Conservation (phyloP, 2,113 vertebrate species). For the Zapornia atra region DNA sequence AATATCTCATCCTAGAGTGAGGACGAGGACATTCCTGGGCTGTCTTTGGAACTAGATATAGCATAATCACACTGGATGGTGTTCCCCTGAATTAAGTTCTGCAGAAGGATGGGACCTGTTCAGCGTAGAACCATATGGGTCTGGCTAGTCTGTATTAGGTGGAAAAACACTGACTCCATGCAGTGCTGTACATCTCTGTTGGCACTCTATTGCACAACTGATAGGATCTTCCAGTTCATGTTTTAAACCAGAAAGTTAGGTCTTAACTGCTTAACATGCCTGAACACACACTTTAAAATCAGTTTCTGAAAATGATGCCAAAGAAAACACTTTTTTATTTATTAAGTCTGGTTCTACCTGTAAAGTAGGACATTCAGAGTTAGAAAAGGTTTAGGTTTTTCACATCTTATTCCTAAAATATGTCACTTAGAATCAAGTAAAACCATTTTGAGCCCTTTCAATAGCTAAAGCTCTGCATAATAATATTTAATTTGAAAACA, state of each 20-base stretch:
- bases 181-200: neutral
- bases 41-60: neutral
- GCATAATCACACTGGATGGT: neutral
- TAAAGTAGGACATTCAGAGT: too few relatives aligned
- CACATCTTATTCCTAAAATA: too few relatives aligned
- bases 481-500: too few relatives aligned
- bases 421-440: too few relatives aligned
- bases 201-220: neutral
- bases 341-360: too few relatives aligned
- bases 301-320: neutral
- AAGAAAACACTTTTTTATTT: neutral
- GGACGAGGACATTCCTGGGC: neutral
- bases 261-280: neutral
- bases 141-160: neutral
- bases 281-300: neutral
- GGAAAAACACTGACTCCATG: neutral
- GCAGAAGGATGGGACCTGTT: neutral
- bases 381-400: too few relatives aligned
- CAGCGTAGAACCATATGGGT: neutral
- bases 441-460: too few relatives aligned
- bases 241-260: neutral
- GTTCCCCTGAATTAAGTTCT: neutral
- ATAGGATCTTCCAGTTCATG: neutral
- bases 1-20: neutral
- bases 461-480: too few relatives aligned